Conservation (phyloP, 2,113 vertebrate genomes). For the Rafetus swinhoei region DNA sequence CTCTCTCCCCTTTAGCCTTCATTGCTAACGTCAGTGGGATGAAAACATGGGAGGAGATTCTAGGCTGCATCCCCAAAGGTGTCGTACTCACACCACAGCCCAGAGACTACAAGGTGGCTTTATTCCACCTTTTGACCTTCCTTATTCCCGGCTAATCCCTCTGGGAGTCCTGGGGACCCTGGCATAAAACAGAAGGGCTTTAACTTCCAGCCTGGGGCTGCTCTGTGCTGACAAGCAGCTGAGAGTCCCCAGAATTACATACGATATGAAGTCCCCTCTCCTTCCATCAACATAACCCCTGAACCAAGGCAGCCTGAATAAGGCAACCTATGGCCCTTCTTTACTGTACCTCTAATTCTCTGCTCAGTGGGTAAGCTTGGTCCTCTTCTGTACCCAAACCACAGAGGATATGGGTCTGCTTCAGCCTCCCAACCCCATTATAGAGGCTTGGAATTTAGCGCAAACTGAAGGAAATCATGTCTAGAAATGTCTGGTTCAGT, state of each 20-base stretch:
- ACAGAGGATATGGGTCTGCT: background rate
- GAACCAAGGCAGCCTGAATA: background rate
- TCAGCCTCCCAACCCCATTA: too few species aligned
- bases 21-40: too few species aligned
- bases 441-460: too few species aligned
- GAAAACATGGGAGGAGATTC: too few species aligned
- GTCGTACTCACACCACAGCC: too few species aligned
- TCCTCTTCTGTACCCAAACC: background rate
- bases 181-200: background rate
- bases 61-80: too few species aligned
- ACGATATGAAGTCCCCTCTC: background rate
- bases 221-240: too few species aligned
- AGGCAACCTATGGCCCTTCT: background rate
- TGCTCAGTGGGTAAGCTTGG: background rate
- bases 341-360: background rate
- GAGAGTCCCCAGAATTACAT: background rate
- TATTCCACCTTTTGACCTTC: background rate
- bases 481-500: too few species aligned
- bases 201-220: too few species aligned
- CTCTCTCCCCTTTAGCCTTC: too few species aligned
- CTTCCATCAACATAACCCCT: background rate
- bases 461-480: too few species aligned
- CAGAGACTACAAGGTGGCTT: too few species aligned
- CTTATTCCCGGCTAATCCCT: background rate
- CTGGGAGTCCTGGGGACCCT: background rate